phyloP scores from a whole-genome alignment of 2,797 vertebrate genomes.

The Siniperca scherzeri region DNA sequence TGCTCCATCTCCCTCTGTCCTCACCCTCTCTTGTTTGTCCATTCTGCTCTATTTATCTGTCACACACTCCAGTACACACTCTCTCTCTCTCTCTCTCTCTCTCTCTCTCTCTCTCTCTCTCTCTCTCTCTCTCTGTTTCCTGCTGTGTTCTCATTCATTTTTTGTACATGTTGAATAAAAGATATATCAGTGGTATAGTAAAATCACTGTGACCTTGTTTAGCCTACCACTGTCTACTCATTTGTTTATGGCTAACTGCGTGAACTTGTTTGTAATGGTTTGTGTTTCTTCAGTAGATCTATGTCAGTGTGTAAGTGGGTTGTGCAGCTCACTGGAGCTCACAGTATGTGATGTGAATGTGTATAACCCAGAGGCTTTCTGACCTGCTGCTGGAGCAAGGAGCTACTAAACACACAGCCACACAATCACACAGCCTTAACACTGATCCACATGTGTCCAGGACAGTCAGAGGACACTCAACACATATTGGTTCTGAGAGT shows the following conservation, averaged over 20 bases:
- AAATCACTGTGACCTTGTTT: conserved; percentile 36
- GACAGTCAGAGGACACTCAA: conserved; percentile 49
- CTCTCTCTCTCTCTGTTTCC: not conserved
- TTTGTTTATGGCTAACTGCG: conserved; percentile 44
- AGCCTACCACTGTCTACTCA: conserved; percentile 30
- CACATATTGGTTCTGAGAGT: conserved; percentile 46
- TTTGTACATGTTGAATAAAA: conserved; percentile 45
- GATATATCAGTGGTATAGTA: conserved; percentile 25
- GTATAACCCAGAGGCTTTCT: conserved; percentile 50
- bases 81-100: not conserved
- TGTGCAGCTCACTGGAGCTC: conserved; percentile 36
- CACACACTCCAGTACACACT: not conserved
- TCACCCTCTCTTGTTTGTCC: conserved; percentile 34
- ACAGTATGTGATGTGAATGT: conserved; percentile 37
- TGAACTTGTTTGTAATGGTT: conserved; percentile 41
- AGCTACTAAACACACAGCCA: conserved; percentile 8
- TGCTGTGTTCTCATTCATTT: conserved; percentile 9
- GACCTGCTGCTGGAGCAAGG: conserved; percentile 44
- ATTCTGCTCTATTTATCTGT: conserved; percentile 47
- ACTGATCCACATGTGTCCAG: conserved; percentile 49
- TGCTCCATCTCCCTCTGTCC: not conserved
- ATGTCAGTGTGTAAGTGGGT: conserved; percentile 69
- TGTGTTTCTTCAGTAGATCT: conserved; percentile 40
- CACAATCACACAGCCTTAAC: conserved; percentile 5
- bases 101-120: conserved; percentile 9